Evolutionary conservation across 2,888 invertebrate species (phyloP).

Genomic region (Hyalella azteca): DNA sequence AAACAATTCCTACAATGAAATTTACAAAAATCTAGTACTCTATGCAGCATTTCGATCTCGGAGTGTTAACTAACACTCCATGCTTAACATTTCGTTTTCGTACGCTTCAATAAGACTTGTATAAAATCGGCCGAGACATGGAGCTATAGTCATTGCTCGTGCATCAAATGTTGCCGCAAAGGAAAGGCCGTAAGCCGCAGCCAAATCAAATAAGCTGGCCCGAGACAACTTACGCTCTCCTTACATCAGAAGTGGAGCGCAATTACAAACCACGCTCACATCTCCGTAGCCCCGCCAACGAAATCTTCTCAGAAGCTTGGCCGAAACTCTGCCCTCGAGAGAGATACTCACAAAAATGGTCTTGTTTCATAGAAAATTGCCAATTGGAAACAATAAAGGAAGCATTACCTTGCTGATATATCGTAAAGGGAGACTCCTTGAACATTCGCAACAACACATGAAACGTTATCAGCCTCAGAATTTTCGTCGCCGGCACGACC

Average conservation of each 20-base stretch:
- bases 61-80: too few relatives aligned
- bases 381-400: constrained; percentile 34
- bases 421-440: constrained; percentile 10
- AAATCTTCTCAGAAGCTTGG: constrained; percentile 15
- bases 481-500: background rate
- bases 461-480: background rate
- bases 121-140: too few relatives aligned
- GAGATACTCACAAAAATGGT: constrained; percentile 6
- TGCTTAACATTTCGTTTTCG: too few relatives aligned
- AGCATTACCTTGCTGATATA: constrained; percentile 30
- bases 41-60: too few relatives aligned
- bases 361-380: constrained; percentile 31
- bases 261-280: constrained; percentile 30
- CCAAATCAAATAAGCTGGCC: constrained; percentile 26
- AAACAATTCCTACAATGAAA: too few relatives aligned
- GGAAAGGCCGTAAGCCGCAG: background rate
- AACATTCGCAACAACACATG: constrained; percentile 16
- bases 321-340: background rate
- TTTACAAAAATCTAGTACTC: too few relatives aligned
- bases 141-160: too few relatives aligned
- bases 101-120: too few relatives aligned
- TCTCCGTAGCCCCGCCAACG: background rate
- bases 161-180: too few relatives aligned
- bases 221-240: constrained; percentile 25
- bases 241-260: constrained; percentile 21